Evolutionary conservation across 2,888 invertebrate species (phyloP).

Genomic region (Drosophila subsilvestris): DNA sequence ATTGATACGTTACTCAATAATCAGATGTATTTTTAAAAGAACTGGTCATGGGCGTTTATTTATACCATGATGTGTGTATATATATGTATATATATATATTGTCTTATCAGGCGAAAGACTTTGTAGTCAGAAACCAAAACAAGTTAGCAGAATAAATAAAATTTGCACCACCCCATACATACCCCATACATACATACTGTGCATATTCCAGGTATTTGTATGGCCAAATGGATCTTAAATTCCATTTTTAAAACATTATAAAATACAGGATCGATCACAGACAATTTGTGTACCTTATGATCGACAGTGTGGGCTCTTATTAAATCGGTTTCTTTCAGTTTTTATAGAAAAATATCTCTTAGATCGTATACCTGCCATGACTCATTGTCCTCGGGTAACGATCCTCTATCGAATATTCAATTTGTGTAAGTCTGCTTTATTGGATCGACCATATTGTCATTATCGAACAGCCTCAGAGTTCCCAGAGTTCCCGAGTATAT

Average conservation of each 20-base stretch:
- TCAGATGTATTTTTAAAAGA: slow-evolving; percentile 5
- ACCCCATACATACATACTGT: no score
- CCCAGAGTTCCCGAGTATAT: slow-evolving; percentile 45
- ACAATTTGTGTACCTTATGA: no score
- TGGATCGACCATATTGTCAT: not conserved
- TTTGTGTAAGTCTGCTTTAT: not conserved
- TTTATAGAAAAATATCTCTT: no score
- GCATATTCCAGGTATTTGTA: not conserved
- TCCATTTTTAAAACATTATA: no score
- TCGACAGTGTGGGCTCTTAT: no score
- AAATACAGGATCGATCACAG: not conserved
- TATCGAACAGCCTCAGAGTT: slow-evolving; percentile 1
- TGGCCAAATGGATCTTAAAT: not conserved
- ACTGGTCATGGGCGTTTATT: slow-evolving; percentile 27
- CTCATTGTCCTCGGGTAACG: no score
- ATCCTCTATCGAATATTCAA: not conserved
- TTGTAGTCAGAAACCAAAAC: not conserved
- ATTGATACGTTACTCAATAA: not conserved
- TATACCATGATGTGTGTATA: slow-evolving; percentile 12
- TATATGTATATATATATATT: not conserved
- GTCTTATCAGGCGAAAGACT: not conserved
- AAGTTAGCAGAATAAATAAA: not conserved
- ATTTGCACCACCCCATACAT: not conserved
- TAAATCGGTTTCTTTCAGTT: no score
- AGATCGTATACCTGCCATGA: no score